phyloP scores from a whole-genome alignment of 2,797 vertebrate genomes.

The Rhabdophis nuchalis region DNA sequence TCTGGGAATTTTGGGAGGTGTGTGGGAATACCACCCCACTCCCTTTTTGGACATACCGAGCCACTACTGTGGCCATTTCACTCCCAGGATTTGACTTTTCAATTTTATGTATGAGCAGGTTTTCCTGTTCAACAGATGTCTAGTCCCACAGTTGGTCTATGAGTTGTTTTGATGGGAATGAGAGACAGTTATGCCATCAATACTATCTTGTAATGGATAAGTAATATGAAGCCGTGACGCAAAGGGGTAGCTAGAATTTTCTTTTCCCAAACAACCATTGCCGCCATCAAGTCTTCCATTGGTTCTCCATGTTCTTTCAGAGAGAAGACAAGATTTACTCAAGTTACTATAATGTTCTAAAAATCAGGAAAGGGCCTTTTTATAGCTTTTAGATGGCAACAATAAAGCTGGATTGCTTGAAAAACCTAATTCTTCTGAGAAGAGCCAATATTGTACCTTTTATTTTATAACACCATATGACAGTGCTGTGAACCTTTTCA shows the following conservation, averaged over 20 bases:
- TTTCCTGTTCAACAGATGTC: not conserved
- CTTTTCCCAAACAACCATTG: not conserved
- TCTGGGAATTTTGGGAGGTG: not conserved
- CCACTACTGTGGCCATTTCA: not conserved
- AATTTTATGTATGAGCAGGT: not conserved
- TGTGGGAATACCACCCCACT: not conserved
- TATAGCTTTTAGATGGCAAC: not conserved
- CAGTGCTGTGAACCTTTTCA: not conserved
- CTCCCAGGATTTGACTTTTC: not conserved
- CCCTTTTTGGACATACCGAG: not conserved
- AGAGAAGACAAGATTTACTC: not conserved
- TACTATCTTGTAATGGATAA: not conserved
- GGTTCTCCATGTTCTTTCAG: not conserved
- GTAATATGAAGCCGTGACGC: not conserved
- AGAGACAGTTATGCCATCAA: not conserved
- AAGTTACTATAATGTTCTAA: not conserved
- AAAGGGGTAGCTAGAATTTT: not conserved
- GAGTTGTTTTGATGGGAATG: not conserved
- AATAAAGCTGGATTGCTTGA: not conserved
- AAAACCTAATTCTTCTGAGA: slow-evolving; percentile 24
- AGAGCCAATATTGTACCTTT: slow-evolving; percentile 18
- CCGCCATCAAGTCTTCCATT: not conserved
- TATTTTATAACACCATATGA: slow-evolving; percentile 17
- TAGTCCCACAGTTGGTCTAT: not conserved
- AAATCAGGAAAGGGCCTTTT: not conserved